A percentile compares a stretch with the other conserved stretches of the same genome.
phyloP scores from a whole-genome alignment of 2,113 vertebrate species.

The Oreocharis arfaki region DNA sequence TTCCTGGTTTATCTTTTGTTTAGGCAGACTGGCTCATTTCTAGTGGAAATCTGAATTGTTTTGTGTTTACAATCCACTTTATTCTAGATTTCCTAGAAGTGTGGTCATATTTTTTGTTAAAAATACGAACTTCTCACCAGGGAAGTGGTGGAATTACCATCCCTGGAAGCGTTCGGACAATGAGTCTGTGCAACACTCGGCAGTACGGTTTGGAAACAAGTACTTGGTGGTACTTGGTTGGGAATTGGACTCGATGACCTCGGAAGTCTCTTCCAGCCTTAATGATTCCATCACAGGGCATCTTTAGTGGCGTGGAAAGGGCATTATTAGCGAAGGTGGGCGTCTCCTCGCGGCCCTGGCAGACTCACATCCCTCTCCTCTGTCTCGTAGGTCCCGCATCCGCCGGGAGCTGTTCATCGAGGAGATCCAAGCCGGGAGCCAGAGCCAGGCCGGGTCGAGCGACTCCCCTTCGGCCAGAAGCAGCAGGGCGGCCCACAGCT shows the following conservation, averaged over 20 bases:
- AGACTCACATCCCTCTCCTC: background rate
- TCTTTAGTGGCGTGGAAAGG: background rate
- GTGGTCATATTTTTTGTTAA: background rate
- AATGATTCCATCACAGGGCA: background rate
- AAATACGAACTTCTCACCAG: background rate
- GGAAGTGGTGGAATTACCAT: background rate
- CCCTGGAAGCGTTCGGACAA: background rate
- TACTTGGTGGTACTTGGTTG: background rate
- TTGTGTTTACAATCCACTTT: background rate
- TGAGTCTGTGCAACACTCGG: accelerated
- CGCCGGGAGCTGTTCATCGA: slow-evolving; percentile 96
- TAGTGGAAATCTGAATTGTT: background rate
- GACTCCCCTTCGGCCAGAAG: slow-evolving; percentile 85
- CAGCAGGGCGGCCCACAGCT: slow-evolving; percentile 78
- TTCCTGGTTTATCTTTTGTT: background rate
- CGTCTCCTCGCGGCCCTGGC: accelerated
- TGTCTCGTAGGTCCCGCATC: slow-evolving; percentile 88
- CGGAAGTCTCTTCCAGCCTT: background rate
- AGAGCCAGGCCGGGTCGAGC: slow-evolving; percentile 83
- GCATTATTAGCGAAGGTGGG: accelerated
- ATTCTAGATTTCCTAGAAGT: background rate
- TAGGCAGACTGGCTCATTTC: background rate
- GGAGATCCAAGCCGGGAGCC: slow-evolving; percentile 91
- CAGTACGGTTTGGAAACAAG: background rate
- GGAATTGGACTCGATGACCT: accelerated